Evolutionary conservation across 2,888 invertebrate genomes (phyloP).

Genomic region (Limnephilus auricula): DNA sequence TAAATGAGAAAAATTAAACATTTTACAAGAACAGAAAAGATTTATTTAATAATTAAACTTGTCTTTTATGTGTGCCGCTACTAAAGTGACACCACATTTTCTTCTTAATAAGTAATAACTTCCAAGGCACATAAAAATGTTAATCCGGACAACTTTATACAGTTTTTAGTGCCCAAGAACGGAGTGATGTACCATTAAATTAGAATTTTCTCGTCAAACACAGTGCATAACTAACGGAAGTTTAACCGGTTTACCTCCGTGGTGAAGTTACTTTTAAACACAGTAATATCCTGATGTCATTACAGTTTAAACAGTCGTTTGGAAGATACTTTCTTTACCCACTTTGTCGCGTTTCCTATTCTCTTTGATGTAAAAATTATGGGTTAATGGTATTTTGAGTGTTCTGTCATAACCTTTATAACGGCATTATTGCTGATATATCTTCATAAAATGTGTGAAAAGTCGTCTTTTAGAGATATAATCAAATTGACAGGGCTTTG

Average conservation of each 20-base stretch:
- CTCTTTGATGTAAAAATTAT: neutral
- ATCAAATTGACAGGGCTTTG: too few species aligned
- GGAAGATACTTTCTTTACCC: neutral
- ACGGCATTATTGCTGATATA: too few species aligned
- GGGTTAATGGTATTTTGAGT: neutral
- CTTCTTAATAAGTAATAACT: slow-evolving; percentile 9
- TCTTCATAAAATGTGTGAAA: too few species aligned
- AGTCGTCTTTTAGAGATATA: too few species aligned
- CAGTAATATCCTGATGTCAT: neutral
- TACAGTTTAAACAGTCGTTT: neutral
- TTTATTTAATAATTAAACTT: neutral
- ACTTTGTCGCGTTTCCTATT: neutral
- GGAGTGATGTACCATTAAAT: slow-evolving; percentile 8
- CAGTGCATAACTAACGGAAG: neutral
- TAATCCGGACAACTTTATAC: slow-evolving; percentile 32
- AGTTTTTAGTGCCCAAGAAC: slow-evolving; percentile 19
- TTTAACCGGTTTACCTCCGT: neutral
- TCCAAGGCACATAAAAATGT: slow-evolving; percentile 20
- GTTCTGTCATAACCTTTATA: too few species aligned
- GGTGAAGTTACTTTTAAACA: neutral
- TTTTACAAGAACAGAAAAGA: neutral
- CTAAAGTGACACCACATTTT: slow-evolving; percentile 28
- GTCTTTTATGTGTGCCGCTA: neutral
- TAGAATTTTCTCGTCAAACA: slow-evolving; percentile 8
- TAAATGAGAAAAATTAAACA: neutral